A percentile compares a stretch with the other conserved stretches of the same genome.
Conservation (phyloP, 92 coral and sea anemone species). For the Heliopora coerulea region DNA sequence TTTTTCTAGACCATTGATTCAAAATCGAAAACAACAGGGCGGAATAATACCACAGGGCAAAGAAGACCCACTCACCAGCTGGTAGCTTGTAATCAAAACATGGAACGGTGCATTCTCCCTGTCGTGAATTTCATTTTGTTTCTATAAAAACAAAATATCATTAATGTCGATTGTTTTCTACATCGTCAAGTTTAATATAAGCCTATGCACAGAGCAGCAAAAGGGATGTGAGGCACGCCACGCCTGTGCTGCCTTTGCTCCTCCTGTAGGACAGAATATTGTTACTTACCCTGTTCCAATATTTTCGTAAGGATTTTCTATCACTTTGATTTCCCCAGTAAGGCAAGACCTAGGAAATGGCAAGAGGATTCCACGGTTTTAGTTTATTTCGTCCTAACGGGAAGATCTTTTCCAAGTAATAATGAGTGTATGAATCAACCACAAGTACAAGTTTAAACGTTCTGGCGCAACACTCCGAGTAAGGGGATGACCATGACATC, state of each 20-base stretch:
- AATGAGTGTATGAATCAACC: no score
- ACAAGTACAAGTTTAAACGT: no score
- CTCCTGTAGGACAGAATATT: background rate
- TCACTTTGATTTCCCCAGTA: constrained; percentile 99
- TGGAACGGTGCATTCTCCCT: constrained; percentile 93
- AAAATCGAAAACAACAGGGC: no score
- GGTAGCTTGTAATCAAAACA: constrained; percentile 92
- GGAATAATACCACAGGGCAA: no score
- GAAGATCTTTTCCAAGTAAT: no score
- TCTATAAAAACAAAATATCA: constrained; percentile 51
- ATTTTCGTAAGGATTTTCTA: constrained; percentile 91
- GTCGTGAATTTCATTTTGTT: constrained; percentile 88
- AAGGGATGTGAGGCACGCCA: no score
- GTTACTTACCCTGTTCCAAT: constrained; percentile 88
- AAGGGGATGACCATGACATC: no score
- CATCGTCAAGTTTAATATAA: background rate
- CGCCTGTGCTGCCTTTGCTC: no score
- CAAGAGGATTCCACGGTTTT: background rate
- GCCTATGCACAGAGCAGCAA: no score
- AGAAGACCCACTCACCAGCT: constrained; percentile 65
- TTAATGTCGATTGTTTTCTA: background rate
- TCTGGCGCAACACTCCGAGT: no score
- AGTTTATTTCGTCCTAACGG: no score
- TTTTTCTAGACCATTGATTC: no score
- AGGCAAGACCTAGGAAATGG: constrained; percentile 72